Percentiles rank a stretch among this genome's conserved stretches.
phyloP scores from a whole-genome alignment of 1,140 invertebrate genomes.

The Brachionus asplanchnoidis region DNA sequence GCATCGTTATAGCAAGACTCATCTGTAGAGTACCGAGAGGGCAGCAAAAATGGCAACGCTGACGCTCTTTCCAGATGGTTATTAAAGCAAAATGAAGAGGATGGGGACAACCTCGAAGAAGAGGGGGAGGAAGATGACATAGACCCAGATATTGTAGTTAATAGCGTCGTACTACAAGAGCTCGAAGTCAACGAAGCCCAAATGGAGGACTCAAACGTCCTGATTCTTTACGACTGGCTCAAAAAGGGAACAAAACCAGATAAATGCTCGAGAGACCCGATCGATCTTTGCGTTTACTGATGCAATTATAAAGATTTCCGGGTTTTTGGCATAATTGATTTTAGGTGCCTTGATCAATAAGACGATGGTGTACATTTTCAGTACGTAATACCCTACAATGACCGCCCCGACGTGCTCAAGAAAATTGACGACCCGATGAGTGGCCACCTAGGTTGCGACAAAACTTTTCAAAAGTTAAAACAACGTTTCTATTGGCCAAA shows the following conservation, averaged over 20 bases:
- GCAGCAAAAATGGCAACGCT: not conserved
- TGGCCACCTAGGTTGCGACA: too few relatives aligned
- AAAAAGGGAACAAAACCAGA: not conserved
- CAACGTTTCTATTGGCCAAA: too few relatives aligned
- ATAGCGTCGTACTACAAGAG: not conserved
- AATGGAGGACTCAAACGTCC: not conserved
- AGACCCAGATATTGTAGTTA: not conserved
- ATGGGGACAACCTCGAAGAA: not conserved
- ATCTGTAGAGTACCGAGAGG: not conserved
- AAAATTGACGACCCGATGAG: too few relatives aligned
- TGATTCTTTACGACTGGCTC: not conserved
- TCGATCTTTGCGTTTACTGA: not conserved
- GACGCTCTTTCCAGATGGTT: not conserved
- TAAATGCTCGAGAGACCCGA: not conserved
- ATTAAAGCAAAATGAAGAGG: not conserved
- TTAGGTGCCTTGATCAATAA: too few relatives aligned
- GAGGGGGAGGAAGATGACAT: not conserved
- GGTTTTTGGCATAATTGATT: too few relatives aligned
- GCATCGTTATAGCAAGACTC: too few relatives aligned
- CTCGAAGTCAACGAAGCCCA: not conserved
- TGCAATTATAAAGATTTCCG: too few relatives aligned
- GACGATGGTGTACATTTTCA: too few relatives aligned
- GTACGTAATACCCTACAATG: too few relatives aligned
- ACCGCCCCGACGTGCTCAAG: too few relatives aligned
- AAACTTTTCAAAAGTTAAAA: too few relatives aligned